Evolutionary conservation across 2,888 invertebrate species (phyloP).

Genomic region (Iphiclides podalirius): DNA sequence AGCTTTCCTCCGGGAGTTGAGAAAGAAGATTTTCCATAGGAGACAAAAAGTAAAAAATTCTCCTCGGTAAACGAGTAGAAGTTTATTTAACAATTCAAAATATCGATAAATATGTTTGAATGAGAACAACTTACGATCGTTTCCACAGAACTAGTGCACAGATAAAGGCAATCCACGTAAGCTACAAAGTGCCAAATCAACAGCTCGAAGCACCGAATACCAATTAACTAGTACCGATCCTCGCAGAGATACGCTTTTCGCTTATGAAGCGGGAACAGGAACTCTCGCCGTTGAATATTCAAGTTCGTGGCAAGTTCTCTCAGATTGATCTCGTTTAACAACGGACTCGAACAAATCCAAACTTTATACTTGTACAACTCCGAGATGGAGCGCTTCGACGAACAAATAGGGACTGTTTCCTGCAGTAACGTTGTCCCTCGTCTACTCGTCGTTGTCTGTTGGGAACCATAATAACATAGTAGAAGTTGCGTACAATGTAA

Average conservation of each 20-base stretch:
- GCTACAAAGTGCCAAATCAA: slow-evolving; percentile 5
- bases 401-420: not conserved
- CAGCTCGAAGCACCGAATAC: slow-evolving; percentile 11
- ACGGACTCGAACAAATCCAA: slow-evolving; percentile 15
- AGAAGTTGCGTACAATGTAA: too few species aligned
- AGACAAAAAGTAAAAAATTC: too few species aligned
- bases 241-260: slow-evolving; percentile 8
- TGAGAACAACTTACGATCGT: too few species aligned
- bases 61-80: too few species aligned
- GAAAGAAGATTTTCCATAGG: too few species aligned
- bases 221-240: slow-evolving; percentile 19
- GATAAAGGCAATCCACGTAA: not conserved
- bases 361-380: too few species aligned
- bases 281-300: slow-evolving; percentile 13
- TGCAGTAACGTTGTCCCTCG: not conserved
- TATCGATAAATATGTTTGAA: too few species aligned
- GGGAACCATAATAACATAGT: too few species aligned
- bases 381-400: too few species aligned
- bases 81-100: too few species aligned
- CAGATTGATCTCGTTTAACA: slow-evolving; percentile 16
- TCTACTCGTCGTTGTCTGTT: too few species aligned
- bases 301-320: slow-evolving; percentile 5
- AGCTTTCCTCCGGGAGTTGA: too few species aligned
- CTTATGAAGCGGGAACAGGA: slow-evolving; percentile 22
- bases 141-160: not conserved